Percentiles rank a stretch among this genome's conserved stretches.
Conservation (phyloP, 1,140 invertebrate species). For the Colletes gigas region DNA sequence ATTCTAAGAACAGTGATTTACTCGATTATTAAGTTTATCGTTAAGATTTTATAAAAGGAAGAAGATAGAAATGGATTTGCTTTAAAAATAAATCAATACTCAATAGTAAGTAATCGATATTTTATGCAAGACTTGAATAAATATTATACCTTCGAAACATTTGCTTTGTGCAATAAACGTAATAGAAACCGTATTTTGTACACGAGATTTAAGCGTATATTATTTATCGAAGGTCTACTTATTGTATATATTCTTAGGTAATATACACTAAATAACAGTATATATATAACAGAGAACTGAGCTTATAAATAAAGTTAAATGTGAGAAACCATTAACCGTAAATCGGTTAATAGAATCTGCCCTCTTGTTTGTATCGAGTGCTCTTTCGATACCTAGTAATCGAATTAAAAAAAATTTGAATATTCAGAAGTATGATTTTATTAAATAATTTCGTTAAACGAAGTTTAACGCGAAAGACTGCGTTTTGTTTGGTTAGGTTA, state of each 20-base stretch:
- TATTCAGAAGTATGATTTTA: no score
- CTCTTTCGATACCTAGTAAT: background rate
- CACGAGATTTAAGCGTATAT: background rate
- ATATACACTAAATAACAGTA: background rate
- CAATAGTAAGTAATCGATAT: background rate
- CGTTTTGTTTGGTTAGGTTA: no score
- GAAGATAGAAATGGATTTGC: background rate
- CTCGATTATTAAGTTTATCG: background rate
- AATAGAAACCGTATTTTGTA: background rate
- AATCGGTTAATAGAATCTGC: background rate
- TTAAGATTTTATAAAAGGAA: background rate
- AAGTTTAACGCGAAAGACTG: no score
- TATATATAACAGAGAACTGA: constrained; percentile 8
- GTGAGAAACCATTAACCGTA: background rate
- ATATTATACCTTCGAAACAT: background rate
- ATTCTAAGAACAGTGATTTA: background rate
- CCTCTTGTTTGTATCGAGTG: background rate
- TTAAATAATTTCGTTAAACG: background rate
- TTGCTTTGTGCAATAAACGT: background rate
- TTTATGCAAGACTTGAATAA: background rate
- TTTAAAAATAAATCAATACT: background rate
- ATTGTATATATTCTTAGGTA: background rate
- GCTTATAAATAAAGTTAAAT: background rate
- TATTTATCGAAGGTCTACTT: background rate
- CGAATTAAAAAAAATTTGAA: no score